Conservation (phyloP, 1,140 invertebrate species). For the Batillaria attramentaria region DNA sequence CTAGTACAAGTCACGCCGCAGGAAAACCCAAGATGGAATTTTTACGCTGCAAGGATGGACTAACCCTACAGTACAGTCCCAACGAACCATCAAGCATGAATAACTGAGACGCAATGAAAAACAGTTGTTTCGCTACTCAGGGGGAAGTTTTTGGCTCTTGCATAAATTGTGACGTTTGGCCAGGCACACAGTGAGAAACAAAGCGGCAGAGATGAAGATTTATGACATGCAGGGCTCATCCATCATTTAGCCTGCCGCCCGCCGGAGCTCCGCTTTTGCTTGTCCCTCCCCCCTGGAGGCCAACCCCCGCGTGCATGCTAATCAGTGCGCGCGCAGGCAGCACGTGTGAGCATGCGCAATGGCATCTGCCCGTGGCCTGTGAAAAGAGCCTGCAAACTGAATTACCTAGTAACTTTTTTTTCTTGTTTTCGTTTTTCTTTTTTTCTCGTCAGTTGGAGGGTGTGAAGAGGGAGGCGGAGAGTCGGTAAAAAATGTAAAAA, state of each 20-base stretch:
- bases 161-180: background rate
- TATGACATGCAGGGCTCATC: conserved; percentile 9
- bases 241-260: background rate
- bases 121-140: background rate
- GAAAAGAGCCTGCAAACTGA: no score
- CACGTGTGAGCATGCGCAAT: background rate
- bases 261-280: background rate
- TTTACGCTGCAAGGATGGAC: no score
- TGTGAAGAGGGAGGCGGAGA: background rate
- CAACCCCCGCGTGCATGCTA: background rate
- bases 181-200: background rate
- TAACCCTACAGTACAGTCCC: no score
- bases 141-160: background rate
- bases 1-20: no score
- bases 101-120: conserved; percentile 8
- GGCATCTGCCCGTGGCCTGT: no score
- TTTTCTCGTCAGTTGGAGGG: no score
- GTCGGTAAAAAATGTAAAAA: no score
- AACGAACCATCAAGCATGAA: no score
- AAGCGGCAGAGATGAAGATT: conserved; percentile 14
- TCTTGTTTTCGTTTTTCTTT: no score
- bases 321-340: background rate
- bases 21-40: no score
- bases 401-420: no score
- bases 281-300: background rate